Evolutionary conservation across 2,797 vertebrate species (phyloP).

Genomic region (Chelon labrosus): DNA sequence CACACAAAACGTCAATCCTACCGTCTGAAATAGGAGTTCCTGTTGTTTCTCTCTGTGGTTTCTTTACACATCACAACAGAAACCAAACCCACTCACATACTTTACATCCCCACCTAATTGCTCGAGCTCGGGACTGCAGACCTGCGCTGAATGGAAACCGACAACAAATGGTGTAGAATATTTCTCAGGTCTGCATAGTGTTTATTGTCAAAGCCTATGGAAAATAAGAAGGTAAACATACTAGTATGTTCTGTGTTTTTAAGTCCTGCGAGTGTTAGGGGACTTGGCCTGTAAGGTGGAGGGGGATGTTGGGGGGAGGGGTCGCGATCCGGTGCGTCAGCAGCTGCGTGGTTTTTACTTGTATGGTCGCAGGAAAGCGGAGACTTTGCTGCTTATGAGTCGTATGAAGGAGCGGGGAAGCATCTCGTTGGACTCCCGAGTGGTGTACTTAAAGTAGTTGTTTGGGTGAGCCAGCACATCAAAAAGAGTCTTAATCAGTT

Average conservation of each 20-base stretch:
- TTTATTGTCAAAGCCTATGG: constrained; percentile 73
- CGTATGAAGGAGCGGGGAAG: constrained; percentile 98
- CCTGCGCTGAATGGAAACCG: constrained; percentile 53
- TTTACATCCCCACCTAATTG: constrained; percentile 64
- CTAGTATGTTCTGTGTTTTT: constrained; percentile 55
- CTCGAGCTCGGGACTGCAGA: constrained; percentile 60
- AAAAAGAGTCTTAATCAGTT: constrained; percentile 99
- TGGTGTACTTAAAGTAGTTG: constrained; percentile 99
- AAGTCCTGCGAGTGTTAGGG: constrained; percentile 68
- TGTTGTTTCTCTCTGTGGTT: constrained; percentile 48
- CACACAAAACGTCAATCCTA: constrained; percentile 60
- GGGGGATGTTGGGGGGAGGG: constrained; percentile 29
- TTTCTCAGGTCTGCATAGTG: constrained; percentile 78
- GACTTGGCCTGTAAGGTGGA: constrained; percentile 63
- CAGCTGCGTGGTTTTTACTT: constrained; percentile 87
- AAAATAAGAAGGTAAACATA: constrained; percentile 62
- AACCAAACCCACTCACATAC: constrained; percentile 67
- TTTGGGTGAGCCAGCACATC: constrained; percentile 98
- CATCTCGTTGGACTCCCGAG: constrained; percentile 98
- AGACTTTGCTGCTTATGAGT: constrained; percentile 98
- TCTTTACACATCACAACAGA: constrained; percentile 65
- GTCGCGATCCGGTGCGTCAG: constrained; percentile 43
- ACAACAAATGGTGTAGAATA: constrained; percentile 44
- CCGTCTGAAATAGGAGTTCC: constrained; percentile 60
- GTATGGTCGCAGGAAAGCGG: constrained; percentile 96